phyloP scores from a whole-genome alignment of 2,888 invertebrate species.

The Morpho achilles region DNA sequence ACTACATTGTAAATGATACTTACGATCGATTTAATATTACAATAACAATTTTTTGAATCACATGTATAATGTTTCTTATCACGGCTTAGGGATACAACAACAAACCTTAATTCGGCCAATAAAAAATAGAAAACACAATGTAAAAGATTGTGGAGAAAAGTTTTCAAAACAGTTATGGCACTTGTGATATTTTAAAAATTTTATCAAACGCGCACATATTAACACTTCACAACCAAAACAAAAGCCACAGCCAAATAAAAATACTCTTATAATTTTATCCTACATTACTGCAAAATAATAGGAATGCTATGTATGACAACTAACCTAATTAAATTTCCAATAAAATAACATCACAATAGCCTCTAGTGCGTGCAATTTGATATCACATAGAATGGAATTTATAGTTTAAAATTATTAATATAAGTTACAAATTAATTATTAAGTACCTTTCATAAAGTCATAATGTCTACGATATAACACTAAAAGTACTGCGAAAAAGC shows the following conservation, averaged over 20 bases:
- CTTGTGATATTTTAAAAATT: conserved; percentile 5
- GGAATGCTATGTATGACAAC: conserved; percentile 17
- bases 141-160: conserved; percentile 19
- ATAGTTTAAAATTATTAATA: neutral
- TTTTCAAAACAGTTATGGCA: conserved; percentile 19
- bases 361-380: conserved; percentile 1
- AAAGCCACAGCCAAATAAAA: conserved; percentile 20
- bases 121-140: conserved; percentile 16
- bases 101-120: conserved; percentile 6
- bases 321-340: conserved; percentile 7
- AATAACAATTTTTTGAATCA: conserved; percentile 8
- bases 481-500: neutral
- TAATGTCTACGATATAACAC: neutral
- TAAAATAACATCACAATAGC: conserved; percentile 7
- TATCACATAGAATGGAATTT: conserved; percentile 6
- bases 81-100: neutral
- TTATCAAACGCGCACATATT: conserved; percentile 9
- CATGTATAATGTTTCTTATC: neutral
- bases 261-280: conserved; percentile 13
- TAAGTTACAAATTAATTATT: conserved; percentile 4
- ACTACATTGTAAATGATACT: neutral
- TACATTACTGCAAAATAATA: conserved; percentile 18
- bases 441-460: conserved; percentile 6
- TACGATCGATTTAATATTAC: neutral
- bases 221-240: conserved; percentile 25